Conservation (phyloP, 1,140 invertebrate species). For the Arctopsyche grandis region DNA sequence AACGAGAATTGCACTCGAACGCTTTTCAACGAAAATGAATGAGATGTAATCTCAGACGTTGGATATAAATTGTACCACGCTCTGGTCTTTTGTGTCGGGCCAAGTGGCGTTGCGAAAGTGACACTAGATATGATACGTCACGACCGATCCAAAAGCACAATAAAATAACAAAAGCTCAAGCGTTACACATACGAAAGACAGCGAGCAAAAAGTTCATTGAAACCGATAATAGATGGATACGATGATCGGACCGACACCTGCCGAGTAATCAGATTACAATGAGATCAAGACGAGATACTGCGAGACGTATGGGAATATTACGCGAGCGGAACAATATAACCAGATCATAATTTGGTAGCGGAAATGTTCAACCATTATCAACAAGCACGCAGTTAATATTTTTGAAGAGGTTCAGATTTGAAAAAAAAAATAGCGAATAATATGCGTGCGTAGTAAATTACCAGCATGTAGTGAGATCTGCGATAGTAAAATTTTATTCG, state of each 20-base stretch:
- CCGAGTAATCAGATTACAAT: background rate
- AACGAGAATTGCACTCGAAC: too few relatives aligned
- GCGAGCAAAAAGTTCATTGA: background rate
- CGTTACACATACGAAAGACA: background rate
- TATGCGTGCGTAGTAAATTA: background rate
- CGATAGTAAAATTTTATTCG: background rate
- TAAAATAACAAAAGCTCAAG: background rate
- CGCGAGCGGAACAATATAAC: background rate
- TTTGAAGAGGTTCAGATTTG: background rate
- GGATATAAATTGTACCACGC: background rate
- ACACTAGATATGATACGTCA: conserved; percentile 9
- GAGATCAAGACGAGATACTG: background rate
- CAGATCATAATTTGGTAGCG: background rate
- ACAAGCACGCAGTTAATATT: background rate
- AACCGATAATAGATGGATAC: background rate
- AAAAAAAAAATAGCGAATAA: background rate
- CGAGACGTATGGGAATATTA: background rate
- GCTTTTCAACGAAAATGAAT: background rate
- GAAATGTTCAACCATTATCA: background rate
- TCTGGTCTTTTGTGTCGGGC: background rate
- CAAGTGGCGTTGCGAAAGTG: conserved; percentile 21
- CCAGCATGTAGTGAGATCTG: background rate
- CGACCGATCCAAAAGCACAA: conserved; percentile 2
- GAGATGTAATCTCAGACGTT: conserved; percentile 1
- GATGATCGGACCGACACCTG: background rate